Base-by-base conservation (phyloP, 2,888 invertebrate genomes). In the Pheosia tremula region DNA sequence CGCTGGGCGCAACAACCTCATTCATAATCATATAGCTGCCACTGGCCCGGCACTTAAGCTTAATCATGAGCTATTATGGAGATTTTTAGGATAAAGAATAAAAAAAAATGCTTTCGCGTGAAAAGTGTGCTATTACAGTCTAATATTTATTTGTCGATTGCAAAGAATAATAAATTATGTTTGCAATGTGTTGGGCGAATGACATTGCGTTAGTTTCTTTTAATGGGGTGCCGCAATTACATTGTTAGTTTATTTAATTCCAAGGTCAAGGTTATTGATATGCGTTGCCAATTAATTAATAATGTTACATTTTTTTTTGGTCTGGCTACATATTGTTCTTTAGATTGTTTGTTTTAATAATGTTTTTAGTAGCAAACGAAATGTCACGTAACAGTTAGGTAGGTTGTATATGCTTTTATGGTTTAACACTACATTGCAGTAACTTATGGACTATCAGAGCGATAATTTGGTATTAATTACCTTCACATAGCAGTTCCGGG, bases 31-130 rank as follows among this genome's bases (percentile, higher is more conserved):
- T 67, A 68, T 67, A 74, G 78, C 79, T 75, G 75, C 77, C 65
- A 72, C 69, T 68, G 67, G 52, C 38, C 41, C 69, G 76, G 74
- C 78, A 81, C 84, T 82, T 79, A 78, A 76, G 75, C 79, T 75
- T 82, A 83, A 85, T 87, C 80, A 81, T 79, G 74, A 77, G 81
- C 81, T 82, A 82, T 85, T 84, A 83, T 66, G 74, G 75, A 69
- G 69, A 75, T 68, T 79, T 83, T 78, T 76, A 71, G 75, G 81
- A 81, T 82, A 82, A 83, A 79, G 70, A 60, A 62, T 74, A 68
- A 55, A 61, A 71, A 68, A 84, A 81, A 82, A 80, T 79, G 73
- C 74, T 80, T 80, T 80, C 75, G 65, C 77, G 68, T 80, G 75
- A 78, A 80, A 79, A 81, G 69, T 70, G 75, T 69, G 75, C 72